Base-by-base conservation (phyloP, 2,888 invertebrate genomes). In the Dinocampus coccinellae region DNA sequence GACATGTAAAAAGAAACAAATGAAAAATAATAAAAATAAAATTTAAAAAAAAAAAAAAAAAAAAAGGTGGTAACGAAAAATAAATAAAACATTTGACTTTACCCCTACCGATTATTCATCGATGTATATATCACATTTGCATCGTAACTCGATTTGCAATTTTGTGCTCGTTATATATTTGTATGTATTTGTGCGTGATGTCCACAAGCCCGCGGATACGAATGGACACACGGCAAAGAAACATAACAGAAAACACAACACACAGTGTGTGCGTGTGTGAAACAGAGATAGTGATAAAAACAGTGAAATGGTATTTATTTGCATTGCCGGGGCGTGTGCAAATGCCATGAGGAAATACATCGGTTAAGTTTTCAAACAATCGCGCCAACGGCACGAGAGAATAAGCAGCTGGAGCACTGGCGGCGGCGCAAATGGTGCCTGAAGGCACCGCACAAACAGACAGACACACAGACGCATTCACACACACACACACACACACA, bases 401-500 rank as follows among this genome's bases (percentile, higher is more conserved):
- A n/a, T 20, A 22, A 66, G 71, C 70, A 70, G 70, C 58, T 72
- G 72, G 47, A 67, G 16, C 34, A 52, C 67, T 22, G 39, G 55
- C 39, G 55, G 61, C 62, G 66, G 39, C 42, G 34, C 71, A 53
- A 53, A 29, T 24, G 16, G n/a, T 47, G 29, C 47, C 42, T 61
- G 70, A 65, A 63, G 62, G 75, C 69, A 74, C 60, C 29, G 7
- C 7, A 72, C 77, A 82, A 81, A 85, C 81, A 7, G 29, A 7
- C n/a, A 82, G 84, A 82, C 83, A 80, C 75, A 72, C 29, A 4
- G 29, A n/a, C n/a, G n/a, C n/a, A n/a, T n/a, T n/a, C n/a, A n/a
- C n/a, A n/a, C n/a, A n/a, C n/a, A n/a, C n/a, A n/a, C n/a, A n/a
- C n/a, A n/a, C n/a, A n/a, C n/a, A n/a, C n/a, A n/a, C n/a, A n/a